Evolutionary conservation across 2,113 vertebrate species (phyloP).

Genomic region (Petrocephalus microphthalmus): DNA sequence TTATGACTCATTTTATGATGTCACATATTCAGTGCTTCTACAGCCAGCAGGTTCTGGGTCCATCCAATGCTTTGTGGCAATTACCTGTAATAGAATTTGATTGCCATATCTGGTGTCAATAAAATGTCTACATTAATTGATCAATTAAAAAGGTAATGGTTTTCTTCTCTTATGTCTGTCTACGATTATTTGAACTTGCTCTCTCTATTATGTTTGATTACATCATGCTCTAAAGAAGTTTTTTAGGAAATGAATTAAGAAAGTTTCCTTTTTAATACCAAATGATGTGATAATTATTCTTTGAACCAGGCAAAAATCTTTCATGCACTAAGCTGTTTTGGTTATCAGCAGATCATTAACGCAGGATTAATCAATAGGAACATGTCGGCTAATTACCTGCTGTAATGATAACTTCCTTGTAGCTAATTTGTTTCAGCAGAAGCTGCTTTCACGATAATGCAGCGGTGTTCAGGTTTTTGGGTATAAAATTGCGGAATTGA

Average conservation of each 20-base stretch:
- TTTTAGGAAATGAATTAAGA: background rate
- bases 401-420: background rate
- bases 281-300: constrained; percentile 6
- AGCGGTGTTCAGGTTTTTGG: background rate
- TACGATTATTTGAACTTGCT: background rate
- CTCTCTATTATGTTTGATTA: background rate
- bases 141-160: background rate
- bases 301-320: background rate
- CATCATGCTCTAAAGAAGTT: background rate
- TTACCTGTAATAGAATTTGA: background rate
- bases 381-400: constrained; percentile 1
- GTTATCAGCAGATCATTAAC: constrained; percentile 12
- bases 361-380: constrained; percentile 5
- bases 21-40: background rate
- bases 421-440: background rate
- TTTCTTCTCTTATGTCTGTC: background rate
- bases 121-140: background rate
- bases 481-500: background rate
- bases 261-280: background rate
- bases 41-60: background rate
- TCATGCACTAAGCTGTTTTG: background rate
- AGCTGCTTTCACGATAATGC: background rate
- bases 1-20: background rate
- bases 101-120: background rate
- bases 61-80: background rate